Evolutionary conservation across 1,140 invertebrate species (phyloP).

Genomic region (Hylyphantes graminicola): DNA sequence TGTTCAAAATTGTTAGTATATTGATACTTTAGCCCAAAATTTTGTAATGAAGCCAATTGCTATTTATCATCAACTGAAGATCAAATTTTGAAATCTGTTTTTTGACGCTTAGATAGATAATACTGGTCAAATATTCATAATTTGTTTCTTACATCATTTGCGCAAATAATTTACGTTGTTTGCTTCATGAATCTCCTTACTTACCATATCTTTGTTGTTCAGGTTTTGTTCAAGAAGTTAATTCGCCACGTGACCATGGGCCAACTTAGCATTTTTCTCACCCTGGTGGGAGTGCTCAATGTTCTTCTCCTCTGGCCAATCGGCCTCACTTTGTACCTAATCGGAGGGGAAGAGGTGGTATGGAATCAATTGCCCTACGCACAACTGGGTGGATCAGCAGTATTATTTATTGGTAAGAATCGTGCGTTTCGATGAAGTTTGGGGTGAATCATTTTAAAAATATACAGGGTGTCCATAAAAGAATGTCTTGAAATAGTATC

Average conservation of each 20-base stretch:
- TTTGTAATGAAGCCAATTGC: no score
- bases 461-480: not conserved
- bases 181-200: not conserved
- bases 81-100: no score
- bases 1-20: no score
- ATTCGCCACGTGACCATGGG: constrained; percentile 88
- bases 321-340: constrained; percentile 83
- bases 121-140: no score
- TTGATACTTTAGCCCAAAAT: no score
- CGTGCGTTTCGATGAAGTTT: not conserved
- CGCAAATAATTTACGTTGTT: no score
- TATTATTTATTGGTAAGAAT: constrained; percentile 48
- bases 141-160: no score
- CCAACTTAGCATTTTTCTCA: constrained; percentile 88
- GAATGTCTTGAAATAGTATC: no score
- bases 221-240: constrained; percentile 91
- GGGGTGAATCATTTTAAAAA: not conserved
- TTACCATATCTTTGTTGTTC: constrained; percentile 39
- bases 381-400: constrained; percentile 56
- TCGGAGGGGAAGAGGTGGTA: constrained; percentile 81
- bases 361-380: constrained; percentile 67
- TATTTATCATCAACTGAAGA: no score
- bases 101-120: no score
- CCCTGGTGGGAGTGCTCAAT: constrained; percentile 85
- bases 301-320: constrained; percentile 87